Percentiles rank a stretch among this genome's conserved stretches.
Conservation (phyloP, 2,113 vertebrate genomes). For the Prunella fulvescens region DNA sequence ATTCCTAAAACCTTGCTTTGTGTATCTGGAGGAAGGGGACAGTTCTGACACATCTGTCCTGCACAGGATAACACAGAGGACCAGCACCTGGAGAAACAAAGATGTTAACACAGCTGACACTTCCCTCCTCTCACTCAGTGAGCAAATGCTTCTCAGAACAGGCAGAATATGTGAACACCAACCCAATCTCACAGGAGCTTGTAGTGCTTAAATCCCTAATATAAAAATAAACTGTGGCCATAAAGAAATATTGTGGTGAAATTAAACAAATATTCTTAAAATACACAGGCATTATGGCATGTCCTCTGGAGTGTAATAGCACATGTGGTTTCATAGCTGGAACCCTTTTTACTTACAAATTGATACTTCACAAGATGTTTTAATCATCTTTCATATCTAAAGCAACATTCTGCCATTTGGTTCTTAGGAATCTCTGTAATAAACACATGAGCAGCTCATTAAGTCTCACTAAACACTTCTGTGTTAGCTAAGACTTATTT, state of each 20-base stretch:
- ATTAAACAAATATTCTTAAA: not conserved
- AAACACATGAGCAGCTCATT: slow-evolving; percentile 35
- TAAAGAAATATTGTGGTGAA: not conserved
- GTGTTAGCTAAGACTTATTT: not conserved
- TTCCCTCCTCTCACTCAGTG: not conserved
- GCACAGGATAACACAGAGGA: not conserved
- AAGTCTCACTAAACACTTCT: slow-evolving; percentile 23
- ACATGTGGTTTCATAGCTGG: not conserved
- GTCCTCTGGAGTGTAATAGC: not conserved
- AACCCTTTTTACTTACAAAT: not conserved
- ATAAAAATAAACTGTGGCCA: not conserved
- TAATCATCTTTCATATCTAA: slow-evolving; percentile 5
- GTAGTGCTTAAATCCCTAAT: not conserved
- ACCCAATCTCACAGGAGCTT: not conserved
- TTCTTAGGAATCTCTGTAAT: slow-evolving; percentile 1
- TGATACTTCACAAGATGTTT: not conserved
- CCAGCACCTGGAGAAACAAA: not conserved
- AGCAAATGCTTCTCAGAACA: not conserved
- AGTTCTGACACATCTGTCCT: not conserved
- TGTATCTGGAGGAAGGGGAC: not conserved
- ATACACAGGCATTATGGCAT: not conserved
- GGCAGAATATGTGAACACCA: not conserved
- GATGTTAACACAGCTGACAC: not conserved
- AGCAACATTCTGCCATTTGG: not conserved
- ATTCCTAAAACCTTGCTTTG: not conserved